Base-by-base conservation (phyloP, 2,113 vertebrate species). In the Nothoprocta pentlandii region DNA sequence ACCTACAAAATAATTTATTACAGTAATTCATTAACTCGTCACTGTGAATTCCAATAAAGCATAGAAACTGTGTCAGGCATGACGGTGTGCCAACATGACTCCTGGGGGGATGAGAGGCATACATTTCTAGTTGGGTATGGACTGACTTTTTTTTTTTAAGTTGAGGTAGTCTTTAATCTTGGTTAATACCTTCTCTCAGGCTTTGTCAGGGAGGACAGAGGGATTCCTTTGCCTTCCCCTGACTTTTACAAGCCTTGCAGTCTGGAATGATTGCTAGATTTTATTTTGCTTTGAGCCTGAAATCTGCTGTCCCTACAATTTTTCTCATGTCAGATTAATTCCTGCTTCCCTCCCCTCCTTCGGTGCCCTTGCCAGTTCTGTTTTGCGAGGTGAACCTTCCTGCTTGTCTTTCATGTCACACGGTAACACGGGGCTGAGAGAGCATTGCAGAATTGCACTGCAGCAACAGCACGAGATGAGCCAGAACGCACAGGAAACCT, bases 21-120 rank as follows among this genome's bases (percentile, higher is more conserved):
- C 77, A 91, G 62, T 79, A 92, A 74, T 30, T 30, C 30, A 79
- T 68, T 80, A 79, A 67, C 54, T 93, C 94, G 44, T 58, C 95
- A 87, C 54, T 91, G 25, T 28, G 77, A 90, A 94, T 85, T 93
- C 41, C 32, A 85, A 64, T 69, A 94, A 95, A 95, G 39, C 17
- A 25, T 25, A 74, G 58, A 94, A 96, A 87, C 79, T 91, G 82
- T 90, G 34, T 39, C 56, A 44, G 53, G 12, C 49, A 22, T 56
- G 21, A 13, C 89, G 21, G 20, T 47, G 4, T 91, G 77, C 76
- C 91, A 91, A 62, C 5, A 15, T 80, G 51, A 92, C 30, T 83
- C 64, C 92, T 86, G 49, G 59, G 62, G 82, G 61, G 78, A 74
- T 92, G 51, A 77, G 51, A 66, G 90, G 61, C 91, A 41, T 47